phyloP scores from a whole-genome alignment of 2,888 invertebrate species.

The Heliconius sara region DNA sequence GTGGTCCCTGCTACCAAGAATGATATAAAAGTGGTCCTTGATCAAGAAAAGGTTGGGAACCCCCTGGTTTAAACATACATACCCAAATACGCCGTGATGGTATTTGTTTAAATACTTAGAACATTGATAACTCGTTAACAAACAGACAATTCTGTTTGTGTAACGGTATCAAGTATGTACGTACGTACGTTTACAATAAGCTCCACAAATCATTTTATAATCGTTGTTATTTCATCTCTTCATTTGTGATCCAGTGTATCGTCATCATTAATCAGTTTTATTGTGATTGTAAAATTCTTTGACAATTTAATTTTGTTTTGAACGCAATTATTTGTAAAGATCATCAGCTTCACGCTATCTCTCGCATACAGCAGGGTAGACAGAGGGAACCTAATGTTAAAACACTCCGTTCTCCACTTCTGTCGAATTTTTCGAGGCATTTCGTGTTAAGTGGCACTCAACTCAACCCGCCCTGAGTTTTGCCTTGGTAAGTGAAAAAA shows the following conservation, averaged over 20 bases:
- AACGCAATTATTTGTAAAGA: conserved; percentile 25
- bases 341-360: no score
- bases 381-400: no score
- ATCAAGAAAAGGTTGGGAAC: no score
- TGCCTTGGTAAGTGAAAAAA: no score
- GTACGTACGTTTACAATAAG: conserved; percentile 23
- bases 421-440: no score
- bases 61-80: background rate
- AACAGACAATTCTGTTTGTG: conserved; percentile 22
- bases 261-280: conserved; percentile 43
- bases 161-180: conserved; percentile 37
- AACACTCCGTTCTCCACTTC: no score
- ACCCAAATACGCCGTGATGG: background rate
- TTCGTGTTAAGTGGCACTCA: no score
- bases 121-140: background rate
- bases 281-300: conserved; percentile 32
- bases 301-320: conserved; percentile 26
- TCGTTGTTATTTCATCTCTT: conserved; percentile 42
- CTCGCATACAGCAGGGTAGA: no score
- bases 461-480: no score
- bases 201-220: conserved; percentile 38
- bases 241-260: conserved; percentile 37
- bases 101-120: background rate
- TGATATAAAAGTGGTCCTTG: no score
- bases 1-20: no score